Evolutionary conservation across 2,888 invertebrate genomes (phyloP).

Genomic region (Synergus itoensis): DNA sequence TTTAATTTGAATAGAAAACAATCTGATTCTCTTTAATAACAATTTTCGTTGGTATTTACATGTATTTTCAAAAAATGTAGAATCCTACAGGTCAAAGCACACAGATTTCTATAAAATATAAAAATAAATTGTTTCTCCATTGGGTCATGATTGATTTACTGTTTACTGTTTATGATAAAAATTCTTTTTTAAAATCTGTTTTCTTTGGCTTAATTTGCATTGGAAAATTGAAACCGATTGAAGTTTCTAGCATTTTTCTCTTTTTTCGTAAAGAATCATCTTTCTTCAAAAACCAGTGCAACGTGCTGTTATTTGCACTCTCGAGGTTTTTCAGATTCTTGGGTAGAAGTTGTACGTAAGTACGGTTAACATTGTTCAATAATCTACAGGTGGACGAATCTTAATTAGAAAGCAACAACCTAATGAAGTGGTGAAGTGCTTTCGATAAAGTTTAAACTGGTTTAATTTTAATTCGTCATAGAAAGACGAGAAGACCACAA

Average conservation of each 20-base stretch:
- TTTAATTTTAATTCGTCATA: not conserved
- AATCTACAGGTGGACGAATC: slow-evolving; percentile 35
- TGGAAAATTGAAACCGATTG: not conserved
- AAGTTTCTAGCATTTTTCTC: not conserved
- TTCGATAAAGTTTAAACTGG: not conserved
- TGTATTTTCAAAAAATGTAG: not conserved
- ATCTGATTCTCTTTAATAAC: not conserved
- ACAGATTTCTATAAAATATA: not conserved
- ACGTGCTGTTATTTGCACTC: slow-evolving; percentile 68
- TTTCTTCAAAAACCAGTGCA: slow-evolving; percentile 51
- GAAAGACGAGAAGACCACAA: not conserved
- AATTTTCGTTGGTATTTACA: too few species aligned
- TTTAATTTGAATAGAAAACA: not conserved
- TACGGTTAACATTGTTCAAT: slow-evolving; percentile 43
- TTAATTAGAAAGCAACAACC: slow-evolving; percentile 3
- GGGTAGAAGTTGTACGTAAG: slow-evolving; percentile 57
- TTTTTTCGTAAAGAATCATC: not conserved
- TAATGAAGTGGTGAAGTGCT: slow-evolving; percentile 5
- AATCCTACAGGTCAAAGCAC: slow-evolving; percentile 7
- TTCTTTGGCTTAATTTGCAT: not conserved
- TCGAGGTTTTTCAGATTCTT: slow-evolving; percentile 65
- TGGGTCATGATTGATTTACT: not conserved
- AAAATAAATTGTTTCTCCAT: not conserved
- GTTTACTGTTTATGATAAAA: not conserved
- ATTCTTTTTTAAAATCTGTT: not conserved